phyloP scores from a whole-genome alignment of 92 coral and sea anemone genomes.

The Plumapathes pennacea region DNA sequence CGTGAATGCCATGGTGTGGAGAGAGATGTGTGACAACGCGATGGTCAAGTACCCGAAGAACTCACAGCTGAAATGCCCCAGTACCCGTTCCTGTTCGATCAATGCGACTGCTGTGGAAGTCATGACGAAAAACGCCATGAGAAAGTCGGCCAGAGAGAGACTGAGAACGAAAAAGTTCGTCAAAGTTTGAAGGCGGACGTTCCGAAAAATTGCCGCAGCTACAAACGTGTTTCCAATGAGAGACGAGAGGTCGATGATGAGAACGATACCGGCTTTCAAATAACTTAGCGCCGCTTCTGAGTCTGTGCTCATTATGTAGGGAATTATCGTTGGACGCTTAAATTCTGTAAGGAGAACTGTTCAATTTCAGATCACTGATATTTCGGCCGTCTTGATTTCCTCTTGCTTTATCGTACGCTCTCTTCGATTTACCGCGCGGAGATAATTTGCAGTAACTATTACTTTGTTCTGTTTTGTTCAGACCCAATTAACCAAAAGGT shows the following conservation, averaged over 20 bases:
- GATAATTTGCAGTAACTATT: too few relatives aligned
- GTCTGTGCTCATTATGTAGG: too few relatives aligned
- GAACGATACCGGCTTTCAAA: not conserved
- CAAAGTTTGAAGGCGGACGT: not conserved
- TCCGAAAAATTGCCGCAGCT: not conserved
- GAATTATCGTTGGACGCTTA: too few relatives aligned
- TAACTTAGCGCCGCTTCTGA: too few relatives aligned
- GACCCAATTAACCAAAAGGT: too few relatives aligned
- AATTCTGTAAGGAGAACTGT: too few relatives aligned
- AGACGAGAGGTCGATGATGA: not conserved
- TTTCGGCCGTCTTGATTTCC: too few relatives aligned
- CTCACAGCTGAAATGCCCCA: not conserved
- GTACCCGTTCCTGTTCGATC: not conserved
- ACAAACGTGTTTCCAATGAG: constrained; percentile 4
- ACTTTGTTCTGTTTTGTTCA: too few relatives aligned
- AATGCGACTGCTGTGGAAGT: not conserved
- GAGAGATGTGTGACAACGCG: constrained; percentile 1
- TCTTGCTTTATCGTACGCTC: too few relatives aligned
- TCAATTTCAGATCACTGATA: too few relatives aligned
- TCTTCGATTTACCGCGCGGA: too few relatives aligned
- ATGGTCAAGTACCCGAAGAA: not conserved
- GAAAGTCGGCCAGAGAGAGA: not conserved
- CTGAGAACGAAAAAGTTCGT: not conserved
- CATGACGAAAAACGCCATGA: constrained; percentile 1
- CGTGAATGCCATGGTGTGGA: constrained; percentile 8